A percentile compares a stretch with the other conserved stretches of the same genome.
These are phyloP conservation scores for Mythimna vitellina DNA, from an alignment of 2,888 invertebrate species.

Conservation along the genomic window DNA sequence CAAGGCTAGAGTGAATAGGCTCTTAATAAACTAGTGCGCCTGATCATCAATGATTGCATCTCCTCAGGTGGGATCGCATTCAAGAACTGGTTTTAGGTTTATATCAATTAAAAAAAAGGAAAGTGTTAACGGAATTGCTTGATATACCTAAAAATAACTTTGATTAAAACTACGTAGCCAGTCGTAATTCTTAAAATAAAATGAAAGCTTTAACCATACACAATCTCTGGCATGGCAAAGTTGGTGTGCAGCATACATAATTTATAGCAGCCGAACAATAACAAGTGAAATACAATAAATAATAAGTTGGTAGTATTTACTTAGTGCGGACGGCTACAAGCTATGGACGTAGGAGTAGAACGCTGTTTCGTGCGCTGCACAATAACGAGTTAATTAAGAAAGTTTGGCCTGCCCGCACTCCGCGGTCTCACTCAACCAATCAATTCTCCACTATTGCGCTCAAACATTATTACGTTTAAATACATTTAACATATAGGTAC, in stretches of 20 bases:
- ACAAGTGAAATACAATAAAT: constrained; percentile 61
- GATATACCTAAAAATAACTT: neutral
- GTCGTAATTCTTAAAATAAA: constrained; percentile 14
- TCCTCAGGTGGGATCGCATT: too few species aligned
- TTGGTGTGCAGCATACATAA: constrained; percentile 46
- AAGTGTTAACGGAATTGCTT: neutral
- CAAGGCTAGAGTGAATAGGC: too few species aligned
- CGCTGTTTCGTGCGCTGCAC: constrained; percentile 65
- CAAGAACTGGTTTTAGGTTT: too few species aligned
- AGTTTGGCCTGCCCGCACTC: constrained; percentile 68
- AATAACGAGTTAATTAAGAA: constrained; percentile 78
- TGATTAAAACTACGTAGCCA: neutral
- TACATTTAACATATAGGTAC: constrained; percentile 39
- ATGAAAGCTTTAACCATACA: neutral
- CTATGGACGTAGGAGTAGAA: constrained; percentile 47
- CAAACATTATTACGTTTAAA: constrained; percentile 55
- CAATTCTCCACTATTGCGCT: constrained; percentile 67
- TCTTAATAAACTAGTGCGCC: too few species aligned
- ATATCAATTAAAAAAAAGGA: too few species aligned
- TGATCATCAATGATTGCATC: too few species aligned
- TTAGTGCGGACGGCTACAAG: constrained; percentile 56
- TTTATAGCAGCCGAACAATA: constrained; percentile 55
- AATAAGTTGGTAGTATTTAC: constrained; percentile 55
- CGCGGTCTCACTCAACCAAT: constrained; percentile 69
- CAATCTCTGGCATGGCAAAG: constrained; percentile 28